Evolutionary conservation across 2,797 vertebrate species (phyloP).

Genomic region (Lacerta viridis): DNA sequence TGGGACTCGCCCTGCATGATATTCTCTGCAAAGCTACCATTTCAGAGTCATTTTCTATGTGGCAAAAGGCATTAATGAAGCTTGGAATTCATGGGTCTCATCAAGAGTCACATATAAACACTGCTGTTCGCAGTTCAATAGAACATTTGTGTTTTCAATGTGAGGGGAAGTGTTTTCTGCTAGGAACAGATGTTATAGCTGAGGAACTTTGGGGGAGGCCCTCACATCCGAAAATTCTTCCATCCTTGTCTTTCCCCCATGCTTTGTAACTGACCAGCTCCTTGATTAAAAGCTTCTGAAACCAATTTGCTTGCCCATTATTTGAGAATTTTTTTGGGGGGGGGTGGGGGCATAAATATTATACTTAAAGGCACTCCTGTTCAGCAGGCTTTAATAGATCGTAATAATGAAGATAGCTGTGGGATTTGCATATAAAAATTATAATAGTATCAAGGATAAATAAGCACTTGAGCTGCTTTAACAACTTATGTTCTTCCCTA

Average conservation of each 20-base stretch:
- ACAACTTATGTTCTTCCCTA: not conserved
- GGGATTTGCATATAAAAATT: not conserved
- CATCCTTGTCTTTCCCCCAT: not conserved
- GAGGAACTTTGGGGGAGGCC: not conserved
- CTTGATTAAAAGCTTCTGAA: not conserved
- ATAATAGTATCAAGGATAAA: not conserved
- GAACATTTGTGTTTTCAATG: not conserved
- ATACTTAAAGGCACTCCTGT: not conserved
- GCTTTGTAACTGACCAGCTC: not conserved
- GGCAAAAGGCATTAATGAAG: not conserved
- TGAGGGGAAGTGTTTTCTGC: not conserved
- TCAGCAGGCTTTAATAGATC: not conserved
- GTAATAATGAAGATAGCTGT: not conserved
- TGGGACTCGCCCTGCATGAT: not conserved
- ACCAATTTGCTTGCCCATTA: not conserved
- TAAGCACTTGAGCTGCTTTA: not conserved
- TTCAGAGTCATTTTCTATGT: not conserved
- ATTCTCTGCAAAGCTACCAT: not conserved
- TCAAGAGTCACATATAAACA: not conserved
- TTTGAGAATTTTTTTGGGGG: not conserved
- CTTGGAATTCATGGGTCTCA: not conserved
- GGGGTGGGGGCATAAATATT: not conserved
- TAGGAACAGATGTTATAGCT: not conserved
- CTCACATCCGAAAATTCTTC: not conserved
- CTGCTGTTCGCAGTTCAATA: not conserved